phyloP scores from a whole-genome alignment of 2,888 invertebrate species.

The Himalopsyche tibetana region DNA sequence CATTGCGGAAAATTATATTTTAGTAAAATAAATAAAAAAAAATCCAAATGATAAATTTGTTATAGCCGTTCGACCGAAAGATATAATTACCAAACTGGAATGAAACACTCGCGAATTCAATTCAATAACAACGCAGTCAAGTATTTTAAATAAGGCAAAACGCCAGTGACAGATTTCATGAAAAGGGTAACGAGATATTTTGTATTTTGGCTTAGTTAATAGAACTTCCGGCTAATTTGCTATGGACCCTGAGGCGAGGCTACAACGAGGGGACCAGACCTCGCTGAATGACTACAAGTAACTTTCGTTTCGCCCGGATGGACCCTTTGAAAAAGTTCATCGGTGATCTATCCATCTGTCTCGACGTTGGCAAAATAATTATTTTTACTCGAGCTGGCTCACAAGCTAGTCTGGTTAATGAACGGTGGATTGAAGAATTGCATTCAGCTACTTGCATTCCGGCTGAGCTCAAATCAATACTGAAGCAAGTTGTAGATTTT shows the following conservation, averaged over 20 bases:
- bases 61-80: neutral
- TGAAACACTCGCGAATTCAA: constrained; percentile 18
- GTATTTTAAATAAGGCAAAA: constrained; percentile 59
- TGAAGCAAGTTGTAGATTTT: too few relatives aligned
- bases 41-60: too few relatives aligned
- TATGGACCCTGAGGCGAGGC: constrained; percentile 49
- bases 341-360: constrained; percentile 43
- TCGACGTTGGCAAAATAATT: constrained; percentile 36
- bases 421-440: constrained; percentile 12
- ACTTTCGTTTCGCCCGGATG: constrained; percentile 23
- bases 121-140: constrained; percentile 46
- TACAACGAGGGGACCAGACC: constrained; percentile 40
- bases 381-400: constrained; percentile 9
- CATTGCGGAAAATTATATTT: too few relatives aligned
- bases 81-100: neutral
- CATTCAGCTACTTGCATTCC: constrained; percentile 1
- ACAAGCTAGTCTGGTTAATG: neutral
- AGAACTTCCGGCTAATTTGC: constrained; percentile 52
- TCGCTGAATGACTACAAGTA: constrained; percentile 23
- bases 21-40: too few relatives aligned
- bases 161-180: constrained; percentile 60
- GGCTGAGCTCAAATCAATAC: too few relatives aligned
- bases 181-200: constrained; percentile 57
- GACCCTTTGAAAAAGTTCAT: constrained; percentile 43
- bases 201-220: constrained; percentile 55